Conservation (phyloP, 2,888 invertebrate species). For the Coremacera marginata region DNA sequence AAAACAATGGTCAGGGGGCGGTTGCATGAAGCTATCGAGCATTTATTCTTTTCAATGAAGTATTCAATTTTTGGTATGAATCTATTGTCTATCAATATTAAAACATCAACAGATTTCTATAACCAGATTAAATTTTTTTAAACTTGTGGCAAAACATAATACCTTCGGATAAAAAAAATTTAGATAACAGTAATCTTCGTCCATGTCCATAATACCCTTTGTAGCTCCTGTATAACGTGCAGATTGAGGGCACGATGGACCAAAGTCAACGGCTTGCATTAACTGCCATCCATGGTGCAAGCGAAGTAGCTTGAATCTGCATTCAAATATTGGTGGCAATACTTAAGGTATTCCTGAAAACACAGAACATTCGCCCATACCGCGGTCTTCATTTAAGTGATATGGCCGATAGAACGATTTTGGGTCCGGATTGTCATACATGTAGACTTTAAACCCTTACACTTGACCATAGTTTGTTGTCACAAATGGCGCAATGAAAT, state of each 20-base stretch:
- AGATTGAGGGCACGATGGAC: constrained; percentile 94
- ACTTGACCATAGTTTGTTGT: constrained; percentile 86
- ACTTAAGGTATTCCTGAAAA: constrained; percentile 97
- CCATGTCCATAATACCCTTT: constrained; percentile 87
- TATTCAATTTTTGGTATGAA: too few relatives aligned
- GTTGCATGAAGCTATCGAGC: too few relatives aligned
- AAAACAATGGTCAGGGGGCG: too few relatives aligned
- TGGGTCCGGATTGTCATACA: constrained; percentile 89
- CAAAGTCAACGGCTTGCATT: constrained; percentile 90
- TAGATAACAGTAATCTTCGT: constrained; percentile 95
- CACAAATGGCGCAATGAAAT: too few relatives aligned
- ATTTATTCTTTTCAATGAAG: too few relatives aligned
- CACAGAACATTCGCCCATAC: constrained; percentile 80
- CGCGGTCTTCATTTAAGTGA: constrained; percentile 81
- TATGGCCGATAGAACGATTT: constrained; percentile 83
- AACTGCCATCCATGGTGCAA: constrained; percentile 88
- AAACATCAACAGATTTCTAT: too few relatives aligned
- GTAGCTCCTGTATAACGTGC: constrained; percentile 83
- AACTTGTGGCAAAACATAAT: constrained; percentile 62
- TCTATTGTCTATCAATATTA: too few relatives aligned
- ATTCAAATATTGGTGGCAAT: constrained; percentile 87
- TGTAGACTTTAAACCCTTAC: constrained; percentile 87
- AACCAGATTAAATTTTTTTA: too few relatives aligned
- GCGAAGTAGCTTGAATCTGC: constrained; percentile 87
- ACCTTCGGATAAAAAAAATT: constrained; percentile 92